Evolutionary conservation across 2,797 vertebrate genomes (phyloP).

Genomic region (Crocidura indochinensis): DNA sequence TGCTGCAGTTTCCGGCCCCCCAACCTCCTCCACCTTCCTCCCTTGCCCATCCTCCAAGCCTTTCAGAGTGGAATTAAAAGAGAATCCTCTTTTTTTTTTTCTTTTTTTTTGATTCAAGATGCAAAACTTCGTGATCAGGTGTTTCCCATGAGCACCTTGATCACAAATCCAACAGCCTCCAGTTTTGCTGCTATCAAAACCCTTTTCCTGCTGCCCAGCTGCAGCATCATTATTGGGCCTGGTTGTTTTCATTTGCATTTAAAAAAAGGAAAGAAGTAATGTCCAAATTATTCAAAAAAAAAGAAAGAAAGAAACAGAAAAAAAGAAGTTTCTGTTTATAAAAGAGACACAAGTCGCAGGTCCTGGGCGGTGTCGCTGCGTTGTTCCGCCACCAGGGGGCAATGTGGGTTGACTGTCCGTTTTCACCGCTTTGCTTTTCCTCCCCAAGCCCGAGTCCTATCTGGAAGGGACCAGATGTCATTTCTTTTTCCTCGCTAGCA

Average conservation of each 20-base stretch:
- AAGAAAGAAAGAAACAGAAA: not conserved
- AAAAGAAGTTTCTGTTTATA: conserved; percentile 39
- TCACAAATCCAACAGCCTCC: not conserved
- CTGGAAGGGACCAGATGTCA: conserved; percentile 83
- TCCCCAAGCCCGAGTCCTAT: conserved; percentile 81
- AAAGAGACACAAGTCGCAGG: not conserved
- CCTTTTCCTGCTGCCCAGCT: not conserved
- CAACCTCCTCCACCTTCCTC: too few species aligned
- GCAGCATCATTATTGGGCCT: not conserved
- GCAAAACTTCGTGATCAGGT: not conserved
- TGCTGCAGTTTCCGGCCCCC: not conserved
- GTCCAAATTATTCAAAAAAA: not conserved
- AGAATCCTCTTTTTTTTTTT: not conserved
- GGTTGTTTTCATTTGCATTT: conserved; percentile 42
- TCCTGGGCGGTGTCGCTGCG: not conserved
- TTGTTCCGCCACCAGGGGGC: conserved; percentile 91
- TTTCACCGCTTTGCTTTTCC: conserved; percentile 71
- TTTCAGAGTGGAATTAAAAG: conserved; percentile 23
- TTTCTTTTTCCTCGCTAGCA: conserved; percentile 81
- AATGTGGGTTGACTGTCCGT: conserved; percentile 91
- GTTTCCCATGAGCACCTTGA: not conserved
- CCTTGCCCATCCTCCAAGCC: not conserved
- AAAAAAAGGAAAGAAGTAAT: conserved; percentile 14
- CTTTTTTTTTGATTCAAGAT: not conserved
- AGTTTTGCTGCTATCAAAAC: not conserved